Conservation (phyloP, 2,797 vertebrate species). For the Synanceia verrucosa region DNA sequence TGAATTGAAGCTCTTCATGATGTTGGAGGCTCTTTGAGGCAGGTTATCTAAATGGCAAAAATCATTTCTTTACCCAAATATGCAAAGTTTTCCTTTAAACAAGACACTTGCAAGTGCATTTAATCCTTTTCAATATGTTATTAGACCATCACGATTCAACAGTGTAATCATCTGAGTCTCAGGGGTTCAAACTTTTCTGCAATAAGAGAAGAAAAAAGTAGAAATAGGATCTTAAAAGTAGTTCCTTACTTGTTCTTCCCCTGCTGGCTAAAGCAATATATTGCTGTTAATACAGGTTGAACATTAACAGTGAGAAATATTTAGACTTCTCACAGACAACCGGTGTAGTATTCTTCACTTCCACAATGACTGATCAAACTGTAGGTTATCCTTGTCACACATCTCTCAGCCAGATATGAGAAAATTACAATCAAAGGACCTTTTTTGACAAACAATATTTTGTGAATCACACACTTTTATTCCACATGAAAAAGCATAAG, state of each 20-base stretch:
- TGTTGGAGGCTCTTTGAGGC: no score
- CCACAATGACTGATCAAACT: neutral
- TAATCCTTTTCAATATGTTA: neutral
- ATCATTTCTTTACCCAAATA: neutral
- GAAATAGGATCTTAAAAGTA: neutral
- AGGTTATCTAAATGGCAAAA: no score
- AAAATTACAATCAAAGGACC: neutral
- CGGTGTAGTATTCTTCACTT: neutral
- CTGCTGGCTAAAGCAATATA: neutral
- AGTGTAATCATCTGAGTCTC: neutral
- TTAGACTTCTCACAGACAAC: neutral
- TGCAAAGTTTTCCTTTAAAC: neutral
- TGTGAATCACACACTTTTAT: slow-evolving; percentile 43
- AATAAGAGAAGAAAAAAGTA: neutral
- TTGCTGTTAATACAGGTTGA: neutral
- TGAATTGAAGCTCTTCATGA: no score
- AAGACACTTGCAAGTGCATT: neutral
- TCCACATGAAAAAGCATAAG: slow-evolving; percentile 8
- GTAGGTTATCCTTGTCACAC: neutral
- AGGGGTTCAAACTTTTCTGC: neutral
- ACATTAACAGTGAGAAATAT: slow-evolving; percentile 3
- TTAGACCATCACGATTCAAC: neutral
- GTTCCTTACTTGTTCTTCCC: neutral
- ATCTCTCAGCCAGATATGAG: neutral
- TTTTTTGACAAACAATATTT: neutral